Evolutionary conservation across 2,797 vertebrate species (phyloP), one percentile per base, ranked within the genome.

Genomic region (Dallia pectoralis): DNA sequence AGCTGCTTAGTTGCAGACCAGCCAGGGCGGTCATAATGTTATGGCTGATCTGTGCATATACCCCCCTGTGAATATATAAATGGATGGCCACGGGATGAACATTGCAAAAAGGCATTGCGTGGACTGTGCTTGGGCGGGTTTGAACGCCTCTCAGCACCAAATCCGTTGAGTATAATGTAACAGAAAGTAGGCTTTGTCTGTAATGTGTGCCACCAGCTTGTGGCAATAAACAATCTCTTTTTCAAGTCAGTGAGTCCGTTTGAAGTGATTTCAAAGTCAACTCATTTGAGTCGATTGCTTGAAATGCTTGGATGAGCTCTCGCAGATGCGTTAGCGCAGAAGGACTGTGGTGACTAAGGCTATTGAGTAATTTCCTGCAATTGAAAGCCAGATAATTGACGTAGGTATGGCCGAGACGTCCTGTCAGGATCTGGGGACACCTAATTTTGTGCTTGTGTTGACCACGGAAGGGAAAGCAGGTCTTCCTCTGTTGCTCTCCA

Each of bases 401-500:
- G 80, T 78, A 81, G 89, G 83, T 86, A 82, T 76, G 81, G 78
- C 74, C 59, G 12, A 71, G 75, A 71, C 76, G 75, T 85, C 79
- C 85, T 76, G 81, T 81, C 66, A 71, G 77, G 76, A 81, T 74
- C 73, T 74, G 79, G 84, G 76, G 80, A n/a, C 44, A 85, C 85
- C 88, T 88, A 80, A 85, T 91, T 87, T 88, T 47, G 83, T 84
- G 82, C 87, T 85, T 87, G 83, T 88, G 86, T 87, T 85, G 85
- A 89, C 87, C 86, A 83, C 12, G 22, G 25, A 27, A 71, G 53
- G 68, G 29, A 69, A 80, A 14, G 65, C 86, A 75, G 77, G 74
- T 83, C 82, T 22, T 79, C 86, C 83, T 75, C 81, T 83, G 82
- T 80, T 62, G 19, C 32, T 84, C 25, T 84, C 83, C 88, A 90